A percentile compares a stretch with the other conserved stretches of the same genome.
These are phyloP conservation scores for Hoplias malabaricus DNA, from an alignment of 2,113 vertebrate genomes.

Conservation along the genomic window DNA sequence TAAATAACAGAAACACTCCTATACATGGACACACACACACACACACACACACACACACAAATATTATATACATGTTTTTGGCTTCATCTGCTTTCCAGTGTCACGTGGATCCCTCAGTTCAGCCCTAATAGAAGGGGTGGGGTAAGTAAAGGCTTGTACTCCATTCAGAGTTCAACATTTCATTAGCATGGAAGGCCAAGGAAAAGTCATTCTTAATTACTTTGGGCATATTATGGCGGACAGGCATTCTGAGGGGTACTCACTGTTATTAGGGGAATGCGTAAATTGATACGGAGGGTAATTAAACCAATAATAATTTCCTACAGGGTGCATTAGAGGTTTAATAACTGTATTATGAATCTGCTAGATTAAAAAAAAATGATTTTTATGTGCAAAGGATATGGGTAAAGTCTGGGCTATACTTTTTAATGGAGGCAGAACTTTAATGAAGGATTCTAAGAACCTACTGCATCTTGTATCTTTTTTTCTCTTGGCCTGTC, in stretches of 20 bases:
- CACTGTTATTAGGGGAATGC: constrained; percentile 56
- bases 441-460: constrained; percentile 28
- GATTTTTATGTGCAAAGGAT: constrained; percentile 39
- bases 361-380: constrained; percentile 49
- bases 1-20: constrained; percentile 36
- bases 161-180: constrained; percentile 29
- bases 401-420: constrained; percentile 31
- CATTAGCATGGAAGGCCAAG: constrained; percentile 35
- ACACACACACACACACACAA: constrained; percentile 23
- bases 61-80: constrained; percentile 14
- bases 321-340: constrained; percentile 44
- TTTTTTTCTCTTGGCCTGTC: background rate
- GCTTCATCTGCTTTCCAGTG: too few species aligned
- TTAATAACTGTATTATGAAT: constrained; percentile 48
- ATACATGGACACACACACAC: constrained; percentile 3
- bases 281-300: constrained; percentile 53
- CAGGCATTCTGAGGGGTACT: constrained; percentile 43
- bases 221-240: constrained; percentile 46
- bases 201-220: constrained; percentile 53
- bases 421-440: constrained; percentile 1
- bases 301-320: constrained; percentile 55
- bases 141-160: constrained; percentile 33
- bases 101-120: too few species aligned
- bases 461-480: background rate
- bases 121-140: background rate